phyloP scores from a whole-genome alignment of 1,140 invertebrate genomes.

The Orchesella cincta region DNA sequence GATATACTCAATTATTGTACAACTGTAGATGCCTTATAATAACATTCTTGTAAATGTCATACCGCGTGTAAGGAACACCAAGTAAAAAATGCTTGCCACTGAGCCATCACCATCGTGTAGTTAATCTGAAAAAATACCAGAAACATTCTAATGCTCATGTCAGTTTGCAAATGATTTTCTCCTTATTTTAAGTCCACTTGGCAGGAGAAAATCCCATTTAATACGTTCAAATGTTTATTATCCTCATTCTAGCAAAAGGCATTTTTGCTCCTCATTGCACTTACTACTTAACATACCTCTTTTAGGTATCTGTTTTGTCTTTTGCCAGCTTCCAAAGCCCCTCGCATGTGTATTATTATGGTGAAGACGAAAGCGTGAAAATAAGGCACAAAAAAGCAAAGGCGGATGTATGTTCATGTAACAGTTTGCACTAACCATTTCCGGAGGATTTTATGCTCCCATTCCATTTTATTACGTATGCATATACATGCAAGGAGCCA shows the following conservation, averaged over 20 bases:
- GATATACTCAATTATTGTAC: no score
- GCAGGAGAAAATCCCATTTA: neutral
- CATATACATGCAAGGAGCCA: neutral
- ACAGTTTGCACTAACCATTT: constrained; percentile 8
- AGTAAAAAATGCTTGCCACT: no score
- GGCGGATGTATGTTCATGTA: neutral
- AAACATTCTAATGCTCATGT: no score
- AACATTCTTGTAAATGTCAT: no score
- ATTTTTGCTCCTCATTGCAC: neutral
- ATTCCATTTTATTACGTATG: neutral
- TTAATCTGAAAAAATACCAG: no score
- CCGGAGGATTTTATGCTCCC: neutral
- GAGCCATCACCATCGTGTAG: no score
- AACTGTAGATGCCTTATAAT: no score
- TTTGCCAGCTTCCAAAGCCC: no score
- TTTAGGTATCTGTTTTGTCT: no score
- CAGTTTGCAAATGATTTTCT: no score
- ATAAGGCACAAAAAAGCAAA: neutral
- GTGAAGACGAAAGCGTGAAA: neutral
- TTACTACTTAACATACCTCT: no score
- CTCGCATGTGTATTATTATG: neutral
- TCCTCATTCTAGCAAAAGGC: neutral
- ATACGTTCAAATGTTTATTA: neutral
- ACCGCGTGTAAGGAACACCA: no score
- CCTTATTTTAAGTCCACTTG: neutral